Conservation (phyloP, 92 coral and sea anemone species). For the Porites cylindrica region DNA sequence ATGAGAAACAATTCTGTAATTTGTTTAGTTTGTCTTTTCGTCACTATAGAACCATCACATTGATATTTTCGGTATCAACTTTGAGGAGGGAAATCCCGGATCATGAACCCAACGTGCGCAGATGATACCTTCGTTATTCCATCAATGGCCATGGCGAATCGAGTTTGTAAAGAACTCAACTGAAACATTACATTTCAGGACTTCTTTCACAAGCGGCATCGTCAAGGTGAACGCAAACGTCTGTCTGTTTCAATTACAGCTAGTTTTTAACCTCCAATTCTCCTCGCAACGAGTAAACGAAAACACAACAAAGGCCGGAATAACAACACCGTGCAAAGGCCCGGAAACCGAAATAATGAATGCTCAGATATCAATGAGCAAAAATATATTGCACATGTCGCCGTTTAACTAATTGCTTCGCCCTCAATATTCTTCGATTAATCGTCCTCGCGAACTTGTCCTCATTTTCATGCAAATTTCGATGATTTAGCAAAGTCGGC, state of each 20-base stretch:
- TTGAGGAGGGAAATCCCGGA: no score
- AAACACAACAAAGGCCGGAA: background rate
- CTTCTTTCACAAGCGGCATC: constrained; percentile 12
- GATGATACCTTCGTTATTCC: no score
- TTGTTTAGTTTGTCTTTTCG: background rate
- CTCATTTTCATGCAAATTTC: background rate
- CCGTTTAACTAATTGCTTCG: constrained; percentile 28
- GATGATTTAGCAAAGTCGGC: no score
- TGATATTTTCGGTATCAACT: background rate
- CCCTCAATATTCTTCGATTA: background rate
- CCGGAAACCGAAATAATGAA: constrained; percentile 43
- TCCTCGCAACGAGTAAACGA: constrained; percentile 16
- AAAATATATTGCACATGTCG: constrained; percentile 7
- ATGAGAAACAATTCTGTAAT: background rate
- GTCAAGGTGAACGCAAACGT: constrained; percentile 10
- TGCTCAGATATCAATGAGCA: background rate
- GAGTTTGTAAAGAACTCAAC: background rate
- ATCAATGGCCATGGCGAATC: background rate
- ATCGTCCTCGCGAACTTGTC: background rate
- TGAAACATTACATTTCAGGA: constrained; percentile 25
- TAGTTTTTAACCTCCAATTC: background rate
- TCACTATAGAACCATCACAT: background rate
- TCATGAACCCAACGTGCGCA: no score
- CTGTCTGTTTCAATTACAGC: constrained; percentile 10
- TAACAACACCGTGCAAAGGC: background rate